Percentiles rank a stretch among this genome's conserved stretches.
These are phyloP conservation scores for Argya squamiceps DNA, from an alignment of 2,797 vertebrate genomes.

Conservation along the genomic window DNA sequence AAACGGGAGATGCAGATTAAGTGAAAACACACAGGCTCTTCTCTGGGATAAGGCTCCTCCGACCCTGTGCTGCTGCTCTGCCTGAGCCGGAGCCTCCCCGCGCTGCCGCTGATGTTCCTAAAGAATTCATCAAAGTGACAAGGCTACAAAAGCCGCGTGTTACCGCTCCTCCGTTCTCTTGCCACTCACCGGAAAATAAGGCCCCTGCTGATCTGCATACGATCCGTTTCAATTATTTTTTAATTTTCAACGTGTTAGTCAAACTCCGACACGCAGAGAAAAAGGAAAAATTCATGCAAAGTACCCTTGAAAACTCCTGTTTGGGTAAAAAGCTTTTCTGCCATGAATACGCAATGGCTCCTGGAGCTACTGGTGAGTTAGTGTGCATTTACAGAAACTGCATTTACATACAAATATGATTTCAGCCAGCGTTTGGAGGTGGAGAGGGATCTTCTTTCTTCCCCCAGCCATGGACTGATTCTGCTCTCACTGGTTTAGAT, in stretches of 20 bases:
- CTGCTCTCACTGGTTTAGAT: not conserved
- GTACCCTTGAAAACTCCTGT: not conserved
- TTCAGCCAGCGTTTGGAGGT: not conserved
- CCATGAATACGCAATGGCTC: constrained; percentile 3
- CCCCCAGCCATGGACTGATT: not conserved
- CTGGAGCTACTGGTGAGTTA: constrained; percentile 31
- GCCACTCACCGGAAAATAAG: constrained; percentile 42
- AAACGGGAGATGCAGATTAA: not conserved
- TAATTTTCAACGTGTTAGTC: constrained; percentile 38
- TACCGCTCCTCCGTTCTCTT: not conserved
- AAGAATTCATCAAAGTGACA: constrained; percentile 63
- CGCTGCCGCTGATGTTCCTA: not conserved
- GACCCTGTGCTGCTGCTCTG: not conserved
- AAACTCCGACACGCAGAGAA: not conserved
- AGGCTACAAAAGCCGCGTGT: not conserved
- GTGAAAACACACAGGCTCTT: not conserved
- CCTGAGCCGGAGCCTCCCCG: not conserved
- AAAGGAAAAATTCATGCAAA: not conserved
- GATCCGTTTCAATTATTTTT: constrained; percentile 47
- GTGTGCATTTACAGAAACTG: not conserved
- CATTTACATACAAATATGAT: constrained; percentile 33
- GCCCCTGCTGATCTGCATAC: not conserved
- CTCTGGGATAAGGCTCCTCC: not conserved
- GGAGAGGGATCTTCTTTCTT: not conserved
- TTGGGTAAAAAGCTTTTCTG: constrained; percentile 14